Percentiles rank a stretch among this genome's conserved stretches.
phyloP scores from a whole-genome alignment of 1,140 invertebrate genomes.

The Stegodyphus dumicola region DNA sequence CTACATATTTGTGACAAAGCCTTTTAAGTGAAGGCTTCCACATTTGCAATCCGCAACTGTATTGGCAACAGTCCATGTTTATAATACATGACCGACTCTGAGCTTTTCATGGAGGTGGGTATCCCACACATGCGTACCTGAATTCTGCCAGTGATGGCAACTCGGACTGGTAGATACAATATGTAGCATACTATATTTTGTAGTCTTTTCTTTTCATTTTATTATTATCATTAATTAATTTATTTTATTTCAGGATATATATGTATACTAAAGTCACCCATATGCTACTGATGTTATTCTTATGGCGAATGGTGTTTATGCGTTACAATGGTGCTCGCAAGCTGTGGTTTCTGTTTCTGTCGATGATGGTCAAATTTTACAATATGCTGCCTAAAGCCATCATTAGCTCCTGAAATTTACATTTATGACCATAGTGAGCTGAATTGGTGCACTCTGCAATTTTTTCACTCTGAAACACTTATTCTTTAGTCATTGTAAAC shows the following conservation, averaged over 20 bases:
- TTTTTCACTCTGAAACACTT: conserved; percentile 8
- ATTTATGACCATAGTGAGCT: conserved; percentile 9
- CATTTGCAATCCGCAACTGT: no score
- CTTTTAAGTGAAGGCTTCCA: no score
- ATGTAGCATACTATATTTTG: neutral
- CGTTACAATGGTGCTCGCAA: conserved; percentile 50
- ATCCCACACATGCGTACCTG: no score
- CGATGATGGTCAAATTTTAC: conserved; percentile 46
- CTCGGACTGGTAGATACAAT: no score
- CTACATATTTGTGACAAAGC: no score
- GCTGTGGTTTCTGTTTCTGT: conserved; percentile 49
- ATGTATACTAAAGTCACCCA: conserved; percentile 50
- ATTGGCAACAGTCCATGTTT: no score
- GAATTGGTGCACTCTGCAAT: conserved; percentile 40
- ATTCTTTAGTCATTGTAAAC: conserved; percentile 22
- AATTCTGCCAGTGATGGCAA: no score
- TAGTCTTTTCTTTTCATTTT: neutral
- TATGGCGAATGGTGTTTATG: conserved; percentile 52
- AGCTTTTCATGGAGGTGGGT: no score
- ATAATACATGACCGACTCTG: no score
- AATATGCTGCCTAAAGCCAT: conserved; percentile 29
- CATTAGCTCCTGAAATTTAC: conserved; percentile 29
- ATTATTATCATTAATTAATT: neutral
- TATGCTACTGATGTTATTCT: conserved; percentile 18
- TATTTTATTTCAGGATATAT: conserved; percentile 30